Evolutionary conservation across 2,113 vertebrate species (phyloP).

Genomic region (Sebastes schlegelii): DNA sequence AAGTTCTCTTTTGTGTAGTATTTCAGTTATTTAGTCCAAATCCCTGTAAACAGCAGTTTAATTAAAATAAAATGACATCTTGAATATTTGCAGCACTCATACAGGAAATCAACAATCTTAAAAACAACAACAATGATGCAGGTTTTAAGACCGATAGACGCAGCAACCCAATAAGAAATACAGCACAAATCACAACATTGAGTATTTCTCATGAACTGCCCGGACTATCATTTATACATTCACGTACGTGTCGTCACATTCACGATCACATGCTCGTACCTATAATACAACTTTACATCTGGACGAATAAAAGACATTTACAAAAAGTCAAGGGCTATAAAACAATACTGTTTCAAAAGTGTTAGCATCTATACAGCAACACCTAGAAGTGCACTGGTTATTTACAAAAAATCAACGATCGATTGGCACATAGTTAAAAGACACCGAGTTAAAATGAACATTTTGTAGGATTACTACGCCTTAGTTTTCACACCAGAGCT

Average conservation of each 20-base stretch:
- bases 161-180: constrained; percentile 11
- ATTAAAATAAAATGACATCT: constrained; percentile 13
- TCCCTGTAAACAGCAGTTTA: neutral
- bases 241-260: constrained; percentile 7
- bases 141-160: constrained; percentile 1
- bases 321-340: constrained; percentile 57
- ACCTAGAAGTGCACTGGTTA: constrained; percentile 44
- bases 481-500: constrained; percentile 94
- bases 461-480: constrained; percentile 61
- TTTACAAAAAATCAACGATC: constrained; percentile 39
- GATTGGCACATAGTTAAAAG: constrained; percentile 60
- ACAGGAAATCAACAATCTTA: constrained; percentile 8
- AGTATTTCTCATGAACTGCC: constrained; percentile 24
- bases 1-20: neutral
- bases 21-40: constrained; percentile 14
- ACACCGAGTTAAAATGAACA: constrained; percentile 5
- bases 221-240: constrained; percentile 35
- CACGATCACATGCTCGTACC: constrained; percentile 44
- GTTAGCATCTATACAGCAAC: constrained; percentile 29
- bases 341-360: constrained; percentile 69
- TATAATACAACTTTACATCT: constrained; percentile 47
- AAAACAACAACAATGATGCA: constrained; percentile 21
- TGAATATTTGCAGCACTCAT: constrained; percentile 3
- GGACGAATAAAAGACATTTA: constrained; percentile 66
- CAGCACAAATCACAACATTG: constrained; percentile 37